Percentiles rank a stretch among this genome's conserved stretches.
These are phyloP conservation scores for Protosalanx chinensis DNA, from an alignment of 2,797 vertebrate species.

Conservation along the genomic window DNA sequence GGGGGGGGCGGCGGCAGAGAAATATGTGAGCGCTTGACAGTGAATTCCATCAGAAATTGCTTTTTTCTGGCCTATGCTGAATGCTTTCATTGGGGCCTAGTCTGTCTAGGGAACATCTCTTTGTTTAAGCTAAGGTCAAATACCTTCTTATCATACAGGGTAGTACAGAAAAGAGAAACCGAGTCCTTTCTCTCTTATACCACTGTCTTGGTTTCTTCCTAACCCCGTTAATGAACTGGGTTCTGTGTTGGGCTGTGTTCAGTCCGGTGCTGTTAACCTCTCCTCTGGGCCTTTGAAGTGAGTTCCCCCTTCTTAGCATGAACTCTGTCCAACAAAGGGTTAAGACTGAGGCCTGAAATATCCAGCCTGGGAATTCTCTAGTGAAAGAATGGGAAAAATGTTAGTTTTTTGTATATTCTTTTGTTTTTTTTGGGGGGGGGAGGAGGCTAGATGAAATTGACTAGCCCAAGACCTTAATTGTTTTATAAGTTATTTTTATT, in stretches of 20 bases:
- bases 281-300: conserved; percentile 15
- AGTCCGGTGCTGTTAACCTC: conserved; percentile 12
- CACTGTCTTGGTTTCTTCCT: conserved; percentile 50
- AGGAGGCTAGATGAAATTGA: conserved; percentile 56
- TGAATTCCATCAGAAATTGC: background rate
- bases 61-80: background rate
- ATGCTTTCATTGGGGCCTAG: background rate
- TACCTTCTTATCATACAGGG: conserved; percentile 52
- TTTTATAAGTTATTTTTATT: conserved; percentile 60
- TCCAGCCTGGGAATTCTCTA: conserved; percentile 51
- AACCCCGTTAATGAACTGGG: conserved; percentile 53
- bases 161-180: conserved; percentile 54
- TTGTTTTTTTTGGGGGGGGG: too few relatives aligned
- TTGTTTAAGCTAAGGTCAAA: conserved; percentile 31
- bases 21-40: background rate
- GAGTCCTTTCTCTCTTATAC: conserved; percentile 24
- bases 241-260: conserved; percentile 31
- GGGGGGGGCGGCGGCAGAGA: conserved; percentile 4
- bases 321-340: conserved; percentile 39
- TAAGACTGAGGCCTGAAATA: conserved; percentile 52
- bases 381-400: conserved; percentile 54
- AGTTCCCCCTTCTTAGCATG: conserved; percentile 16
- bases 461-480: conserved; percentile 51
- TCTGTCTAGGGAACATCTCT: background rate
- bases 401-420: conserved; percentile 13